A percentile compares a stretch with the other conserved stretches of the same genome.
phyloP scores from a whole-genome alignment of 2,888 invertebrate species.

The Smittia aterrima region DNA sequence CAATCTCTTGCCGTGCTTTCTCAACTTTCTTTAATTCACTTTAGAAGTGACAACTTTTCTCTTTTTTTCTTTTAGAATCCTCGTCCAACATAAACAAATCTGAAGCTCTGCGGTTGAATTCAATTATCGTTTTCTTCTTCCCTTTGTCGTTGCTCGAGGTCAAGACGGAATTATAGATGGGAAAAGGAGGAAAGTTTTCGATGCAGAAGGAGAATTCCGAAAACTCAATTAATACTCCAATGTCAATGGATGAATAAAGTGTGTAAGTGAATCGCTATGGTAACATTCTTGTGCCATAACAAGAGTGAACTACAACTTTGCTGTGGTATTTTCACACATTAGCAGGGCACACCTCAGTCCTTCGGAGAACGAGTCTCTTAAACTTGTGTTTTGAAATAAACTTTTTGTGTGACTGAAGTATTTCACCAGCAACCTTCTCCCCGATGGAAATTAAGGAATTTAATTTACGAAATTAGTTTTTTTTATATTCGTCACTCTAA shows the following conservation, averaged over 20 bases:
- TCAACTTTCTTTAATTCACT: slow-evolving; percentile 14
- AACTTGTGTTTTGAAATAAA: background rate
- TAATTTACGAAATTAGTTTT: background rate
- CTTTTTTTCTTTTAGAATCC: background rate
- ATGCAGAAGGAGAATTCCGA: slow-evolving; percentile 13
- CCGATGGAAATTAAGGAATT: background rate
- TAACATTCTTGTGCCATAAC: slow-evolving; percentile 24
- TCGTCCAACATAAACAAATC: slow-evolving; percentile 11
- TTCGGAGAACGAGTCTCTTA: background rate
- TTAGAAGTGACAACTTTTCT: slow-evolving; percentile 2
- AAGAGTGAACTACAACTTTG: slow-evolving; percentile 26
- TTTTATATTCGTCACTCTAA: too few relatives aligned
- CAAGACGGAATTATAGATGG: background rate
- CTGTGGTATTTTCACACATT: slow-evolving; percentile 40
- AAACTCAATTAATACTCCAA: slow-evolving; percentile 8
- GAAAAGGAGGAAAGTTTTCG: background rate
- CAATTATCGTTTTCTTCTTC: slow-evolving; percentile 10
- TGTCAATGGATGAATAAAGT: background rate
- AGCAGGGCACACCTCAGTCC: slow-evolving; percentile 20
- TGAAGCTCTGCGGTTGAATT: slow-evolving; percentile 1
- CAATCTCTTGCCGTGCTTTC: background rate
- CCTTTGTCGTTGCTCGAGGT: background rate
- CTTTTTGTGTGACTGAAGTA: background rate
- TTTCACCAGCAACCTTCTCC: background rate
- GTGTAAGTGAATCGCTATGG: slow-evolving; percentile 29